Evolutionary conservation across 2,797 vertebrate genomes (phyloP).

Genomic region (Tachyglossus aculeatus): DNA sequence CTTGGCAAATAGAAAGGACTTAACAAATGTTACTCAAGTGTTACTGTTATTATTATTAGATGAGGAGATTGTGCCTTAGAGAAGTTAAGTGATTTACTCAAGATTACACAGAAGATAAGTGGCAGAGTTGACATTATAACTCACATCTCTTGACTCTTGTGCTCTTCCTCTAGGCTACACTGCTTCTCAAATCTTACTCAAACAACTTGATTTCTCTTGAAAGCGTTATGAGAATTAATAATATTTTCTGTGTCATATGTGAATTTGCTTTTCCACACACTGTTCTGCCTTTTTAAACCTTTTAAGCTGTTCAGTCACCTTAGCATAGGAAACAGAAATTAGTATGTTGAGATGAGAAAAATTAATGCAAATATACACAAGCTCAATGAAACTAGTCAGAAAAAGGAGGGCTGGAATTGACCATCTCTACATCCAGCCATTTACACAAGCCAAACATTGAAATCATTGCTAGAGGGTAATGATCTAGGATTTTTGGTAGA

Average conservation of each 20-base stretch:
- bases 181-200: constrained; percentile 43
- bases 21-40: too few relatives aligned
- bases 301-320: not conserved
- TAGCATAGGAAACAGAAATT: constrained; percentile 10
- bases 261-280: constrained; percentile 17
- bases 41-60: too few relatives aligned
- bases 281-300: constrained; percentile 12
- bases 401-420: constrained; percentile 9
- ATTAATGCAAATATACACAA: constrained; percentile 1
- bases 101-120: not conserved
- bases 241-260: constrained; percentile 58
- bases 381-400: constrained; percentile 18
- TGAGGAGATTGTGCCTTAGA: too few relatives aligned
- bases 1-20: too few relatives aligned
- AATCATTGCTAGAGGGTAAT: constrained; percentile 29
- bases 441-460: not conserved
- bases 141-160: not conserved
- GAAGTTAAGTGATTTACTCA: not conserved
- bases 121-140: not conserved
- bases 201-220: constrained; percentile 53
- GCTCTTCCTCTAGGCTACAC: constrained; percentile 9
- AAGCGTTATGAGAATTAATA: constrained; percentile 49
- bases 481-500: constrained; percentile 12
- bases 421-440: too few relatives aligned
- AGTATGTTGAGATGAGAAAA: not conserved